Evolutionary conservation across 2,888 invertebrate species (phyloP), one percentile per base, ranked within the genome.

Genomic region (Pelosia muscerda): DNA sequence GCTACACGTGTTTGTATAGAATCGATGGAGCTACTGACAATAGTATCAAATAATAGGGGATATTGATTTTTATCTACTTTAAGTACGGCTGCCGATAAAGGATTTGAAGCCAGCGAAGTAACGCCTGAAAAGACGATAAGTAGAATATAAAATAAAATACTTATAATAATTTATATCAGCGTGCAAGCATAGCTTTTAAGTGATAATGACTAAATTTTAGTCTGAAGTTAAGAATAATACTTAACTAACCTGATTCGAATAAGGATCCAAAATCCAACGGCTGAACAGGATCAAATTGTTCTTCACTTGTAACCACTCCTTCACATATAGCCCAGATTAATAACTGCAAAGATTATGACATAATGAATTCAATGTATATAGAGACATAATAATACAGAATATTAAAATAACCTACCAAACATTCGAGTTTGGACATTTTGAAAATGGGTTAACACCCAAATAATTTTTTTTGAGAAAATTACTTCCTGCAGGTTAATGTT

Each of bases 221-320:
- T 10, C n/a, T 59, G 9, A 11, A 25, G 5, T 31, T 63, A 54
- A 38, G n/a, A 55, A 13, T 34, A 58, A 22, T 31, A 34, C 31
- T 23, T 63, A 68, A 95, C 95, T 90, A 88, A 71, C 89, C 91
- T 64, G 92, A 87, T 64, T 91, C 88, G 75, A 96, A 95, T 81
- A 96, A 90, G n/a, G 95, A 89, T 13, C 92, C 91, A 82, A 96
- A 96, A 86, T 96, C 96, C 83, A 95, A 88, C 19, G 96, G 95
- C 73, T 94, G 91, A 28, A 95, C 95, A 80, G 95, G 95, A 77
- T 94, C 95, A 76, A 88, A 87, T 73, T 90, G 87, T 76, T 89
- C 90, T 78, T 90, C 90, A 76, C 80, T 86, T 71, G 88, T 82
- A 76, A 88, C 78, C 76, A 92, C 90, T 85, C 88, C 91, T 76